Base-by-base conservation (phyloP, 1,140 invertebrate genomes). In the Choristoneura fumiferana region DNA sequence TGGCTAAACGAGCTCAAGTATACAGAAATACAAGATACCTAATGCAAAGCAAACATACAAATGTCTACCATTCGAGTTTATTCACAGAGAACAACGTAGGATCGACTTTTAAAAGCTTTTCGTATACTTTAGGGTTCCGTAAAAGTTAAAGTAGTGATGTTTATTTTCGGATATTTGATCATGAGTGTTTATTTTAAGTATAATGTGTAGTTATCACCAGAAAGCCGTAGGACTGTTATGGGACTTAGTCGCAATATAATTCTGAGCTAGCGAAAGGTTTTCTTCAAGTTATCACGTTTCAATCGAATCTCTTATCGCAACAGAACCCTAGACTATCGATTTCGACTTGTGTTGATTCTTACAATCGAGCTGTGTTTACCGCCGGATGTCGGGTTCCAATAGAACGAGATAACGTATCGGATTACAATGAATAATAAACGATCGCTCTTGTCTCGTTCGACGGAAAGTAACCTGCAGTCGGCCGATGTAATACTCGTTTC, bases 341-440 rank as follows among this genome's bases (percentile, higher is more conserved):
- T 37, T 3, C 29, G 29, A 5, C 36, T n/a, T 13, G n/a, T 22
- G 52, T 54, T n/a, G 35, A 54, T 54, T 36, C 40, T 45, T 17
- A 45, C 43, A 49, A 33, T 49, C 43, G 56, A 65, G 58, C 57
- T 55, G 66, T 62, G 60, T 67, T 73, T 56, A 55, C 53, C 36
- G 57, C 54, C 45, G 58, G 36, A 37, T 56, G 45, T 54, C 63
- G 65, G 65, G 65, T 60, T 65, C 65, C 53, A 49, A 33, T 45
- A 43, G 58, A 67, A 62, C 34, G 62, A 66, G 67, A 67, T 70
- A 74, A 67, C 67, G 71, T 80, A 76, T 77, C 71, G 58, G 69
- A 73, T 78, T 77, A 73, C 80, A 72, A 67, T 80, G 77, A 80
- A 82, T 77, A 77, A 76, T 68, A 71, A 77, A 74, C 69, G 67